Conservation (phyloP, 2,888 invertebrate genomes). For the Zygothrica quintamaculata region DNA sequence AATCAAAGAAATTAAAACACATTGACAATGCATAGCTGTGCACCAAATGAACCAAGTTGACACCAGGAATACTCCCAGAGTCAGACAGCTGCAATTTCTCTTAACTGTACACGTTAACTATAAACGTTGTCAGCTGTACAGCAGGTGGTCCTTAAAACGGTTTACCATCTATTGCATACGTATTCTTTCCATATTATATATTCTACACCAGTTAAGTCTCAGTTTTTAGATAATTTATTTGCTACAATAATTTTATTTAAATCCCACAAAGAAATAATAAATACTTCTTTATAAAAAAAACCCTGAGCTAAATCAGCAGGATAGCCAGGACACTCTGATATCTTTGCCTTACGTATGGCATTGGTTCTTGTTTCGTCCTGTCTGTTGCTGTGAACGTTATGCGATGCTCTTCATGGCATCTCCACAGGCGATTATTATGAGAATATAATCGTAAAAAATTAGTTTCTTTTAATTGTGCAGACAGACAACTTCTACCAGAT, state of each 20-base stretch:
- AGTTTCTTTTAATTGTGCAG: conserved; percentile 47
- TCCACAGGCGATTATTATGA: conserved; percentile 55
- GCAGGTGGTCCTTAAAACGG: conserved; percentile 24
- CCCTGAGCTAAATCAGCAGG: conserved; percentile 21
- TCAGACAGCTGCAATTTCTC: conserved; percentile 30
- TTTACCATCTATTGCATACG: too few species aligned
- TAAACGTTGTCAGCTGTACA: conserved; percentile 15
- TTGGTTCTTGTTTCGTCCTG: conserved; percentile 9
- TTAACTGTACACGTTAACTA: conserved; percentile 5
- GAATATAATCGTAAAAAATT: conserved; percentile 64
- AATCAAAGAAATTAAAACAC: conserved; percentile 67
- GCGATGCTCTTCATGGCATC: conserved; percentile 24
- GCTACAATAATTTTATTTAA: not conserved
- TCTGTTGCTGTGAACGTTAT: conserved; percentile 25
- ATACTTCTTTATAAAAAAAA: conserved; percentile 18
- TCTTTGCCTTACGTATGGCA: conserved; percentile 17
- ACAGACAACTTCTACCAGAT: conserved; percentile 6
- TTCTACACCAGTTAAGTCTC: too few species aligned
- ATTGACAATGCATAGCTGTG: conserved; percentile 60
- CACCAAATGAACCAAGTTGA: conserved; percentile 21
- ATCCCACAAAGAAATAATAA: too few species aligned
- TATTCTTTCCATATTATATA: not conserved
- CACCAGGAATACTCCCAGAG: conserved; percentile 34
- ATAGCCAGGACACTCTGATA: conserved; percentile 20
- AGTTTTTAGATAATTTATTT: too few species aligned